These are phyloP conservation scores for Hippasteria phrygiana DNA, from an alignment of 53 echinoderm and acorn worm genomes.

Conservation along the genomic window DNA sequence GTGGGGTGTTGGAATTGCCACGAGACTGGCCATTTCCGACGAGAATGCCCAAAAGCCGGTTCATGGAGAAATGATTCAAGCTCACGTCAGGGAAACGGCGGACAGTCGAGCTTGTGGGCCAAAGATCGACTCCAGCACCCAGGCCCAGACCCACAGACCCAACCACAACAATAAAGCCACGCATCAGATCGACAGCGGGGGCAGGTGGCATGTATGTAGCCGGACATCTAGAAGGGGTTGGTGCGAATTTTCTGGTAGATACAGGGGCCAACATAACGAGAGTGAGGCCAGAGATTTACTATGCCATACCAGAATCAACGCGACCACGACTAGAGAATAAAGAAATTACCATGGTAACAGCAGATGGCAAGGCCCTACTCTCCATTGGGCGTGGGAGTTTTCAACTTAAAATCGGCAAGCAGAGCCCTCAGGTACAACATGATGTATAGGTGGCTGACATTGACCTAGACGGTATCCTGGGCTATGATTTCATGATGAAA, in stretches of 20 bases:
- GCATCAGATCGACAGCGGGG: too few relatives aligned
- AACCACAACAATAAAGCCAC: too few relatives aligned
- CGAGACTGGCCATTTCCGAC: slow-evolving; percentile 28
- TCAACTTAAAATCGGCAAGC: not conserved
- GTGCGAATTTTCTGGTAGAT: too few relatives aligned
- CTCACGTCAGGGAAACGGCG: slow-evolving; percentile 10
- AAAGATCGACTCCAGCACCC: too few relatives aligned
- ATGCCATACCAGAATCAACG: too few relatives aligned
- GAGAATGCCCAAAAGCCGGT: slow-evolving; percentile 13
- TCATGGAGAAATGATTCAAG: not conserved
- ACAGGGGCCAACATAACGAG: too few relatives aligned
- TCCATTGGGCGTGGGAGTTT: too few relatives aligned
- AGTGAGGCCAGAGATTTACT: too few relatives aligned
- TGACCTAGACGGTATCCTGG: not conserved
- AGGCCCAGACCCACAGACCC: too few relatives aligned
- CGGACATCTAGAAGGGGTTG: too few relatives aligned
- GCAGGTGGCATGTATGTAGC: too few relatives aligned
- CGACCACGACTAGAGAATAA: too few relatives aligned
- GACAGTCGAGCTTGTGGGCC: slow-evolving; percentile 33
- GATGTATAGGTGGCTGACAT: not conserved
- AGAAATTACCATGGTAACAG: not conserved
- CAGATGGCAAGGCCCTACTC: not conserved
- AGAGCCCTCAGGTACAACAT: not conserved
- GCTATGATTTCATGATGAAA: slow-evolving; percentile 19
- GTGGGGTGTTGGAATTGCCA: slow-evolving; percentile 9